Conservation (phyloP, 2,113 vertebrate species). For the Macrotis lagotis region DNA sequence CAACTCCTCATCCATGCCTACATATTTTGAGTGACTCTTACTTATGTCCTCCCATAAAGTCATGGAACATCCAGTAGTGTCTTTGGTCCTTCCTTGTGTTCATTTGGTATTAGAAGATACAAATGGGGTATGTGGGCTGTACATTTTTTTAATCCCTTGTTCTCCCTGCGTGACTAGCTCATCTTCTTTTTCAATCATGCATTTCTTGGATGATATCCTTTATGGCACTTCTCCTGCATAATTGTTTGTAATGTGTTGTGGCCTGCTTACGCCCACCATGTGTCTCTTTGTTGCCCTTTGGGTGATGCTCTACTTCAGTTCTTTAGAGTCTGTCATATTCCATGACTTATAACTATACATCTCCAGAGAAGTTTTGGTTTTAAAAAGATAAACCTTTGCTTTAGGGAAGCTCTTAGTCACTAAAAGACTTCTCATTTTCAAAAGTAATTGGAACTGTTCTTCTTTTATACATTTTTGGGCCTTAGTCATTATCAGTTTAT, state of each 20-base stretch:
- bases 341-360: background rate
- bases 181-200: background rate
- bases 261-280: background rate
- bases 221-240: background rate
- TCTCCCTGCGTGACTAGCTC: background rate
- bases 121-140: background rate
- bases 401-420: background rate
- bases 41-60: background rate
- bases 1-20: background rate
- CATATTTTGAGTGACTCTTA: background rate
- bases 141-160: background rate
- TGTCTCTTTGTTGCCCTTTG: background rate
- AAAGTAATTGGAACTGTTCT: background rate
- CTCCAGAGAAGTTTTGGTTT: background rate
- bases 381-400: background rate
- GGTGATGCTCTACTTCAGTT: background rate
- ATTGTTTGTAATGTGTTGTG: background rate
- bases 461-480: background rate
- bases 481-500: background rate
- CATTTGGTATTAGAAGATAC: background rate
- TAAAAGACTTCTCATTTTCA: background rate
- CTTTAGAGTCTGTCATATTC: background rate
- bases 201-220: background rate
- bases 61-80: background rate
- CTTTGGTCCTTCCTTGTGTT: background rate